Evolutionary conservation across 2,113 vertebrate genomes (phyloP).

Genomic region (Mormyrus lacerda): DNA sequence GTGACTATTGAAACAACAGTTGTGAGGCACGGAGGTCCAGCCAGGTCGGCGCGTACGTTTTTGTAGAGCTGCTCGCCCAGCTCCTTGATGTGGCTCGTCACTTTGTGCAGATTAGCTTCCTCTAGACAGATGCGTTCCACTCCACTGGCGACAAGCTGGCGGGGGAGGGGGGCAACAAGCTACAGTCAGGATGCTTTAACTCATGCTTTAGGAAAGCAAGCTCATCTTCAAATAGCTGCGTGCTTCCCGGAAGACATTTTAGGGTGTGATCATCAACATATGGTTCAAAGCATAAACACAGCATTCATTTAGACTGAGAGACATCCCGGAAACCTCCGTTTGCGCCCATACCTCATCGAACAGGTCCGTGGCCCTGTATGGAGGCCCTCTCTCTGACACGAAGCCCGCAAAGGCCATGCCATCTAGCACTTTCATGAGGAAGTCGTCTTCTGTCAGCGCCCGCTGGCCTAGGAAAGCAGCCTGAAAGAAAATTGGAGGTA

Average conservation of each 20-base stretch:
- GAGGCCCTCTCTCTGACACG: constrained; percentile 84
- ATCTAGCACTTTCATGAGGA: constrained; percentile 90
- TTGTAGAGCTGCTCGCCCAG: constrained; percentile 89
- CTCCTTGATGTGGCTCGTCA: constrained; percentile 79
- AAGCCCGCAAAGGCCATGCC: constrained; percentile 97
- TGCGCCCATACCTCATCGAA: constrained; percentile 80
- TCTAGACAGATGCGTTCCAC: constrained; percentile 78
- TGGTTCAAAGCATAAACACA: not conserved
- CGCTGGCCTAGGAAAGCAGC: constrained; percentile 91
- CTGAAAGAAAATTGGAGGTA: constrained; percentile 45
- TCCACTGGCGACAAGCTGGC: constrained; percentile 81
- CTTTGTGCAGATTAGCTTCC: constrained; percentile 67
- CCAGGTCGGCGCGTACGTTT: constrained; percentile 61
- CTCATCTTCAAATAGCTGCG: not conserved
- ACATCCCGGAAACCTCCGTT: not conserved
- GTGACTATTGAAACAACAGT: not conserved
- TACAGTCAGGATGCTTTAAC: not conserved
- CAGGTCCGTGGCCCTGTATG: constrained; percentile 79
- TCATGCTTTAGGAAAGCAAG: not conserved
- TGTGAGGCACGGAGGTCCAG: not conserved
- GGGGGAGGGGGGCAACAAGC: not conserved
- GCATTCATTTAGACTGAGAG: not conserved
- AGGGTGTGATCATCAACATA: not conserved
- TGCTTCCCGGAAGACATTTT: not conserved
- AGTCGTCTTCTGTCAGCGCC: constrained; percentile 82